Conservation (phyloP, 2,797 vertebrate species). For the Premnoplex brunnescens region DNA sequence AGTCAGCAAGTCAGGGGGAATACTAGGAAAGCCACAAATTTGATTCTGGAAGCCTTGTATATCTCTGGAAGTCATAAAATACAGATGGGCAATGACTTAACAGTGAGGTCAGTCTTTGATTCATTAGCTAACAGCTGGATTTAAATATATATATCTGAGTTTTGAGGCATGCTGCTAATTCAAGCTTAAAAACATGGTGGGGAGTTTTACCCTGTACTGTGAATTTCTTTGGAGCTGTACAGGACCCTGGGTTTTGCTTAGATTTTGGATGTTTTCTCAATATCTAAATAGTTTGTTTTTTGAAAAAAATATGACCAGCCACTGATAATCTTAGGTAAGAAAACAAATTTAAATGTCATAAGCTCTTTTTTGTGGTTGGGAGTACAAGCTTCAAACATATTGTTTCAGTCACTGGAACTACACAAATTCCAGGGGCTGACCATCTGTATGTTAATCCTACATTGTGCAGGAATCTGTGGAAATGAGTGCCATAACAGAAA, state of each 20-base stretch:
- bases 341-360: background rate
- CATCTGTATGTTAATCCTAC: background rate
- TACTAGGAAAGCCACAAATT: constrained; percentile 18
- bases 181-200: background rate
- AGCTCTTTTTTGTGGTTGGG: background rate
- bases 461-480: background rate
- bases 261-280: background rate
- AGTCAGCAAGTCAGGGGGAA: background rate
- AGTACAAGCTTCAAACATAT: background rate
- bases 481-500: background rate
- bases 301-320: background rate
- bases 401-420: background rate
- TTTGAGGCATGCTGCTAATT: constrained; percentile 1
- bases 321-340: background rate
- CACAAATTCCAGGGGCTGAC: background rate
- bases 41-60: constrained; percentile 11
- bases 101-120: constrained; percentile 30
- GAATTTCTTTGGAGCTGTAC: background rate
- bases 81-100: constrained; percentile 27
- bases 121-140: constrained; percentile 9
- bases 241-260: background rate
- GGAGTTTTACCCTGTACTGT: background rate
- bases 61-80: constrained; percentile 62
- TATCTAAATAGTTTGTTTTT: background rate
- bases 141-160: background rate